These are phyloP conservation scores for Malacosoma neustria DNA, from an alignment of 2,888 invertebrate species.

Conservation along the genomic window DNA sequence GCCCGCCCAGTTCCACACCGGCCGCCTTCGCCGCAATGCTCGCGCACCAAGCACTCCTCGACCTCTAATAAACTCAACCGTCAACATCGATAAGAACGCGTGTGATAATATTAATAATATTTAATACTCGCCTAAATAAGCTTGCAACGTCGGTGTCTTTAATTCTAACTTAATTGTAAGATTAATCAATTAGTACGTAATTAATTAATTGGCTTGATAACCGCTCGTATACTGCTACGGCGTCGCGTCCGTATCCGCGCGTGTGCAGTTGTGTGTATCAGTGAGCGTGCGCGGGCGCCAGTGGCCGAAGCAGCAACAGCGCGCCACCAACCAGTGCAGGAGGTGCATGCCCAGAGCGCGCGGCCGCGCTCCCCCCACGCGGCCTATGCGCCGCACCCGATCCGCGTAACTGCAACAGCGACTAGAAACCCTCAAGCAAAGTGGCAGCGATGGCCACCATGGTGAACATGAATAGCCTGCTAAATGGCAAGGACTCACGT, in stretches of 20 bases:
- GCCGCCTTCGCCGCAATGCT: conserved; percentile 61
- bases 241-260: conserved; percentile 34
- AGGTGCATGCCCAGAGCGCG: conserved; percentile 61
- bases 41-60: conserved; percentile 71
- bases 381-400: conserved; percentile 70
- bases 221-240: conserved; percentile 35
- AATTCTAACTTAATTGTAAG: conserved; percentile 66
- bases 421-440: conserved; percentile 40
- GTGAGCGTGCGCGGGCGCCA: conserved; percentile 43
- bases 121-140: conserved; percentile 71
- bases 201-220: conserved; percentile 20
- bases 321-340: conserved; percentile 32
- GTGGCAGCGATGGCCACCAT: conserved; percentile 83
- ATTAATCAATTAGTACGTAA: conserved; percentile 57
- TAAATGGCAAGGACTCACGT: conserved; percentile 99
- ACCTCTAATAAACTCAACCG: conserved; percentile 69
- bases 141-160: conserved; percentile 73
- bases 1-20: conserved; percentile 61
- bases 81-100: conserved; percentile 72
- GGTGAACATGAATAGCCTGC: conserved; percentile 97
- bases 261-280: conserved; percentile 53
- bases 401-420: conserved; percentile 60
- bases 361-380: conserved; percentile 56
- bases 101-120: conserved; percentile 63
- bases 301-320: conserved; percentile 26